Conservation (phyloP, 1,140 invertebrate genomes). For the Cecropterus lyciades region DNA sequence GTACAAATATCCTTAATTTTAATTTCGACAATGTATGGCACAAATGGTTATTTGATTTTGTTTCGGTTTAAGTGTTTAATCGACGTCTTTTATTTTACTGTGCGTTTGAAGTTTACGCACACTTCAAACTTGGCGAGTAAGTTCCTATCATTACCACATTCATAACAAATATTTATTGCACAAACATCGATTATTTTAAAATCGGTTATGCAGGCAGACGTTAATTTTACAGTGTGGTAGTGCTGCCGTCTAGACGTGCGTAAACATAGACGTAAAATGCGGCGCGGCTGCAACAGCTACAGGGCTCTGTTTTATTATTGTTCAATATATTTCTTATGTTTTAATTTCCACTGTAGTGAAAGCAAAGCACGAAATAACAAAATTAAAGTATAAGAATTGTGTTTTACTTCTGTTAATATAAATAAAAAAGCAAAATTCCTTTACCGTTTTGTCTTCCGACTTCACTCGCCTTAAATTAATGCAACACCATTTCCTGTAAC, state of each 20-base stretch:
- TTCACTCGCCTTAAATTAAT: not conserved
- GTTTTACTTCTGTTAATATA: too few species aligned
- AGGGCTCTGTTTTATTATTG: not conserved
- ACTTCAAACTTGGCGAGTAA: not conserved
- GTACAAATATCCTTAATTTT: too few species aligned
- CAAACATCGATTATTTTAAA: constrained; percentile 20
- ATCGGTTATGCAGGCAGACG: constrained; percentile 1
- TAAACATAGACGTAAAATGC: constrained; percentile 36
- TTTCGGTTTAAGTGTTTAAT: too few species aligned
- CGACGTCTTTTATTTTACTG: not conserved
- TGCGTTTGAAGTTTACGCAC: not conserved
- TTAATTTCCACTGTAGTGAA: too few species aligned
- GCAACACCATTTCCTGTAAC: constrained; percentile 19
- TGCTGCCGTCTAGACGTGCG: constrained; percentile 49
- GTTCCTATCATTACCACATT: not conserved
- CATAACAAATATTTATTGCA: not conserved
- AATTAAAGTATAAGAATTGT: too few species aligned
- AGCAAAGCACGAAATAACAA: too few species aligned
- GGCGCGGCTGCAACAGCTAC: constrained; percentile 2
- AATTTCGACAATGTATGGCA: too few species aligned
- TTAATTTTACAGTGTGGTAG: constrained; percentile 10
- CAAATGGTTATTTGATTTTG: too few species aligned
- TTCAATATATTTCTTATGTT: not conserved
- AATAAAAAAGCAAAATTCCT: not conserved
- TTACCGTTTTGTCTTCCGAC: constrained; percentile 11